These are phyloP conservation scores for Suricata suricatta DNA, from an alignment of 2,113 vertebrate species.

Conservation along the genomic window DNA sequence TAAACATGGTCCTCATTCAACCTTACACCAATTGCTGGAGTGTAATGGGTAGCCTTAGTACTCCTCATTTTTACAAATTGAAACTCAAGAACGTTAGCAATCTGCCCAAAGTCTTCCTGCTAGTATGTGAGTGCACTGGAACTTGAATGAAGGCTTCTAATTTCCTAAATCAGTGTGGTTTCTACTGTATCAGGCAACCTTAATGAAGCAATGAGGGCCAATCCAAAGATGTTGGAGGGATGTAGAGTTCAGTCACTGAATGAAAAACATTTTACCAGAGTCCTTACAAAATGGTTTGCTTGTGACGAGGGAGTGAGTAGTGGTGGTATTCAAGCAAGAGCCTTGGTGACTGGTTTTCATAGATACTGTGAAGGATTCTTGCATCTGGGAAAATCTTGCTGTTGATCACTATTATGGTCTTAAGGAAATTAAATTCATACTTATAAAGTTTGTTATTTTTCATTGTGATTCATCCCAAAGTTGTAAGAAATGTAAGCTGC, in stretches of 20 bases:
- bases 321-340: background rate
- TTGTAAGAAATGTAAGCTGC: background rate
- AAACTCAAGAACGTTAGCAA: background rate
- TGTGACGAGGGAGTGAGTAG: background rate
- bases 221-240: background rate
- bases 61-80: background rate
- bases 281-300: background rate
- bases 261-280: background rate
- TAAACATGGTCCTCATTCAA: background rate
- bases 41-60: background rate
- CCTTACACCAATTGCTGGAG: background rate
- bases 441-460: slow-evolving; percentile 28
- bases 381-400: background rate
- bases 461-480: background rate
- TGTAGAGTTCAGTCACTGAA: background rate
- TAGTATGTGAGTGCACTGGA: background rate
- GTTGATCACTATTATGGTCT: background rate
- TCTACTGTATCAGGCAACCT: background rate
- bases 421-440: background rate
- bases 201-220: background rate
- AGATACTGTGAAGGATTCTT: background rate
- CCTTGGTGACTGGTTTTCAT: background rate
- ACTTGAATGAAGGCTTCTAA: background rate
- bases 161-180: background rate
- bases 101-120: background rate